Base-by-base conservation (phyloP, 2,797 vertebrate species). In the Chloroceryle amazona region DNA sequence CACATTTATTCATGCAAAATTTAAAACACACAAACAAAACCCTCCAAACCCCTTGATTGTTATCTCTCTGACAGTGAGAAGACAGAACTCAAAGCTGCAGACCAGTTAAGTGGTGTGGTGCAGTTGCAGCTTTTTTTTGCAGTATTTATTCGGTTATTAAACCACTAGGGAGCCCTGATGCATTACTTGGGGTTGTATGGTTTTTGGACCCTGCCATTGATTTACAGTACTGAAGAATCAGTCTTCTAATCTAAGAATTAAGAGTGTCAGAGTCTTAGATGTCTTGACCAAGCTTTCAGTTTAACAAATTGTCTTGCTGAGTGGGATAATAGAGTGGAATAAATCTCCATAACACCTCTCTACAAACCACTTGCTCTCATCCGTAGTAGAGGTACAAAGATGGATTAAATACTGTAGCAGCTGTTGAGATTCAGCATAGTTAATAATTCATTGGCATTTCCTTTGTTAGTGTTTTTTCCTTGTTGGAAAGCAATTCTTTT, bases 391-490 rank as follows among this genome's bases (percentile, higher is more conserved):
- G 11, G 16, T 68, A 72, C 33, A 75, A 62, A 84, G 11, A 70
- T 90, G 21, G 35, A 42, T 70, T 85, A 52, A 89, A 73, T 82
- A 35, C 35, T 75, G 17, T 47, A 75, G 78, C 81, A 68, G 46
- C 41, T 80, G 31, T 63, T 81, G 58, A 58, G 58, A 52, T 74
- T 72, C 19, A 81, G 18, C 11, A 4, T 44, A 81, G 35, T 78
- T 51, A 51, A 26, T 83, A 14, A 35, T 83, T 79, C 46, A 13
- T 60, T 76, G 60, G 11, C 13, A 54, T 75, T 92, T 92, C 21
- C n/a, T 75, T 54, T 72, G 25, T 74, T 83, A 46, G 84, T 90
- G 7, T n/a, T 62, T 68, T 51, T 55, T 90, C 20, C 20, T 65
- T 81, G 22, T 49, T 88, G 51, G 11, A 63, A 82, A 58, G 6